These are phyloP conservation scores for Plectropomus leopardus DNA, from an alignment of 2,113 vertebrate species.

Conservation along the genomic window DNA sequence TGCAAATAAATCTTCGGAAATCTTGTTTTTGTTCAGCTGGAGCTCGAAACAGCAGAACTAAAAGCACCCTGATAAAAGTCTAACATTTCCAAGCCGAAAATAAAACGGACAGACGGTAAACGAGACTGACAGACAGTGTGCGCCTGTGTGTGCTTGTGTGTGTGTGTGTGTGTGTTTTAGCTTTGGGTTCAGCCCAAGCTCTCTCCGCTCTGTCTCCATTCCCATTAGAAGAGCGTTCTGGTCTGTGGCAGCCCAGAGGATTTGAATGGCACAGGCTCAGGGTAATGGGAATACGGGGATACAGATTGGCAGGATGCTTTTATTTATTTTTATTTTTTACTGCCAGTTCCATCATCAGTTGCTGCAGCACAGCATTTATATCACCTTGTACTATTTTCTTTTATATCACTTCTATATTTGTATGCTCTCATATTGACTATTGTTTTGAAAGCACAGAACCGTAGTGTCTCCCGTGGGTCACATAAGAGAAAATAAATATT, in stretches of 20 bases:
- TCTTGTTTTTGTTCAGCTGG: slow-evolving; percentile 35
- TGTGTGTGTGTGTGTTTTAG: slow-evolving; percentile 19
- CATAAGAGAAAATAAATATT: slow-evolving; percentile 1
- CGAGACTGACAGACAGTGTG: slow-evolving; percentile 29
- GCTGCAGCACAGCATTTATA: slow-evolving; percentile 32
- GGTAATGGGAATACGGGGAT: slow-evolving; percentile 65
- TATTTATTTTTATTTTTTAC: slow-evolving; percentile 6
- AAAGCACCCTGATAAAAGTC: slow-evolving; percentile 35
- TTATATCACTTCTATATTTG: slow-evolving; percentile 4
- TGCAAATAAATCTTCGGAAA: slow-evolving; percentile 22
- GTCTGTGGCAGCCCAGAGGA: slow-evolving; percentile 61
- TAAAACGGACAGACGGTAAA: slow-evolving; percentile 37
- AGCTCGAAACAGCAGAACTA: slow-evolving; percentile 29
- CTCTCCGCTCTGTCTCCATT: slow-evolving; percentile 59
- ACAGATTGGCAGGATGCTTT: slow-evolving; percentile 52
- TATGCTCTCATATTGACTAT: slow-evolving; percentile 1
- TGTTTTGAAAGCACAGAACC: slow-evolving; percentile 14
- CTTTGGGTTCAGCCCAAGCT: slow-evolving; percentile 41
- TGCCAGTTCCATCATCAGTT: slow-evolving; percentile 37
- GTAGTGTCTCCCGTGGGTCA: neutral
- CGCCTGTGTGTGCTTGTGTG: neutral
- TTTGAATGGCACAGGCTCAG: slow-evolving; percentile 69
- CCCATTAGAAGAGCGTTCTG: slow-evolving; percentile 67
- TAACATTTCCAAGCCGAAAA: slow-evolving; percentile 43
- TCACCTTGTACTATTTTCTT: slow-evolving; percentile 20